Base-by-base conservation (phyloP, 2,888 invertebrate genomes). In the Cyclophora albipunctata region DNA sequence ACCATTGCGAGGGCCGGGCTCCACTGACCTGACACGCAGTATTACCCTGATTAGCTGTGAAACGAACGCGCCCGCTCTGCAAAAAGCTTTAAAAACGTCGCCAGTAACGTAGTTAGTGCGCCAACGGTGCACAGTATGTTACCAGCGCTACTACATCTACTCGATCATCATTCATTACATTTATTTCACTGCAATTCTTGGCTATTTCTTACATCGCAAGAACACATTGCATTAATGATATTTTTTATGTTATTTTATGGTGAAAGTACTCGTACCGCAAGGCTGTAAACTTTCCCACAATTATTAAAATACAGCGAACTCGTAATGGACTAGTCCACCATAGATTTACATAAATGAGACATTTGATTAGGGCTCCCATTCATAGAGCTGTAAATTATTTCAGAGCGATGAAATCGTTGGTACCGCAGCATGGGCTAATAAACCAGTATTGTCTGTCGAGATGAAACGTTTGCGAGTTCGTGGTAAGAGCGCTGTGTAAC, bases 71-170 rank as follows among this genome's bases (percentile, higher is more conserved):
- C 58, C 47, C 50, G 65, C 75, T 67, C 71, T 67, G 76, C 75
- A 81, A 84, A 84, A 84, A 82, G 84, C 84, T 83, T 81, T 85
- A 84, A 84, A 84, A 84, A 81, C 66, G 78, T 78, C 76, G 71
- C 73, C 68, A 63, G 75, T 84, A 85, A 86, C 80, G 82, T 70
- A 76, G 75, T 86, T 85, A 83, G 65, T 62, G 64, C 60, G 63
- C 62, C 68, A 37, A 62, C 59, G 62, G 54, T 58, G 62, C 5
- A 37, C 45, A 52, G 50, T 54, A 49, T 55, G 57, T 57, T 51
- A 54, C 57, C 50, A 20, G 40, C 51, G 42, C 44, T 49, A 52
- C 49, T 54, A 50, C 34, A 37, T 48, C 50, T 47, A 62, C 60
- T 62, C 61, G 57, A 66, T 46, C 20, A 20, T 20, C 20, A 20